Evolutionary conservation across 2,113 vertebrate species (phyloP).

Genomic region (Caretta caretta): DNA sequence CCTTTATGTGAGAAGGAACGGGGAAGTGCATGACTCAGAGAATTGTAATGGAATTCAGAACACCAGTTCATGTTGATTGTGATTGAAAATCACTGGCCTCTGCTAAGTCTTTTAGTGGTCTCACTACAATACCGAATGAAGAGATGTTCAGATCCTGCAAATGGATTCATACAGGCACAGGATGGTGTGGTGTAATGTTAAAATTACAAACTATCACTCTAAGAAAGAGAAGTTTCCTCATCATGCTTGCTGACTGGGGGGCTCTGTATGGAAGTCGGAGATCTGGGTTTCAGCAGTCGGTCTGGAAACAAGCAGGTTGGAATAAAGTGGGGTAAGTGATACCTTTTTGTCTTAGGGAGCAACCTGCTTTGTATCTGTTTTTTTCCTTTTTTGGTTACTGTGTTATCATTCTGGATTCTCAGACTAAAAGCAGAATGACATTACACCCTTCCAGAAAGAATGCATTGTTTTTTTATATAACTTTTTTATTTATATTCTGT

Average conservation of each 20-base stretch:
- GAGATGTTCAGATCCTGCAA: neutral
- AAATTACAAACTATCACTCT: neutral
- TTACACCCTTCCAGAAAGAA: too few relatives aligned
- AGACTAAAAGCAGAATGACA: too few relatives aligned
- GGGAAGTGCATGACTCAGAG: neutral
- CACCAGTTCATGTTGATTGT: neutral
- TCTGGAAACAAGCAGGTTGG: neutral
- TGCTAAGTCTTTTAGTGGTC: neutral
- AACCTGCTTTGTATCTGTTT: too few relatives aligned
- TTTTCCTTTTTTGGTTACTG: too few relatives aligned
- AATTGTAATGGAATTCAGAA: neutral
- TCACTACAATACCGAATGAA: neutral
- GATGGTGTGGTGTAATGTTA: neutral
- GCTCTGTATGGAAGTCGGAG: neutral
- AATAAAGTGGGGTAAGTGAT: neutral
- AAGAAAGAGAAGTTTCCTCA: neutral
- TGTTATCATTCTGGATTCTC: too few relatives aligned
- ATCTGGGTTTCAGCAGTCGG: neutral
- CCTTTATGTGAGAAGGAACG: neutral
- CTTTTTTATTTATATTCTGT: too few relatives aligned
- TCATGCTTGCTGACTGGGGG: neutral
- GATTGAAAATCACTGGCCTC: accelerated
- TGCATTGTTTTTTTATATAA: too few relatives aligned
- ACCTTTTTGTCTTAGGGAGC: too few relatives aligned
- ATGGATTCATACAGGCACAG: neutral